Conservation (phyloP, 2,113 vertebrate species). For the Heptranchias perlo region DNA sequence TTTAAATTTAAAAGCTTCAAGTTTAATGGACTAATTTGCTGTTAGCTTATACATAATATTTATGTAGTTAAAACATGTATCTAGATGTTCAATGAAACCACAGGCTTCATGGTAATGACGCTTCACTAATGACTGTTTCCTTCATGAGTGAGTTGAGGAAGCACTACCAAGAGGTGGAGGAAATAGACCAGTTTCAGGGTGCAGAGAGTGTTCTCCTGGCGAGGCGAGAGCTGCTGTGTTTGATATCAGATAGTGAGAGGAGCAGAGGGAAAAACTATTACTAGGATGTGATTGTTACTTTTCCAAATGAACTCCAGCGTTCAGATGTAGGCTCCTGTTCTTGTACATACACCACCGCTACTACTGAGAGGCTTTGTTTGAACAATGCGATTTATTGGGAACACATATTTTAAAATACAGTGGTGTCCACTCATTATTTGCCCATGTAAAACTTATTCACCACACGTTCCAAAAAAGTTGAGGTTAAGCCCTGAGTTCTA, state of each 20-base stretch:
- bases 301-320: not conserved
- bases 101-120: not conserved
- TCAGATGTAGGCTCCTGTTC: not conserved
- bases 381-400: not conserved
- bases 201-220: not conserved
- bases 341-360: not conserved
- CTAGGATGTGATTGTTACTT: not conserved
- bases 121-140: not conserved
- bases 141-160: not conserved
- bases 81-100: not conserved
- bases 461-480: too few relatives aligned
- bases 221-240: not conserved
- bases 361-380: not conserved
- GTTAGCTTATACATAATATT: not conserved
- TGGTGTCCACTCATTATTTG: not conserved
- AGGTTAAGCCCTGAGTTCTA: too few relatives aligned
- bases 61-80: not conserved
- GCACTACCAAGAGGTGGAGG: not conserved
- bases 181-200: not conserved
- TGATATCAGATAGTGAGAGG: not conserved
- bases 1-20: not conserved
- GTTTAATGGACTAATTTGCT: not conserved
- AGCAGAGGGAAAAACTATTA: not conserved
- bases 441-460: too few relatives aligned
- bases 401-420: not conserved